Conservation (phyloP, 2,113 vertebrate genomes). For the Ia io region DNA sequence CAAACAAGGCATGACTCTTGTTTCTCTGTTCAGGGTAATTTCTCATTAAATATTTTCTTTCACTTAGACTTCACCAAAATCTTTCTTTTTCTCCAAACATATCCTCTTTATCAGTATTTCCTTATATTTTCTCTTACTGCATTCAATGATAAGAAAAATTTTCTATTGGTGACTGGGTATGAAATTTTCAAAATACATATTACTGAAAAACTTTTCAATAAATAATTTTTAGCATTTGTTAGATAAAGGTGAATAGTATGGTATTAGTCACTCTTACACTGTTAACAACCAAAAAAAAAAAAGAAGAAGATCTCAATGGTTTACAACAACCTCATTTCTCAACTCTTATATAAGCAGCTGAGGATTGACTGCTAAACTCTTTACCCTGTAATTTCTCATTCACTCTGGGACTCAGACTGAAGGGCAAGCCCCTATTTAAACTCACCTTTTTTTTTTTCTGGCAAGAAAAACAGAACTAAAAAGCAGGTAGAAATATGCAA, state of each 20-base stretch:
- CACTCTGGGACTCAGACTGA: neutral
- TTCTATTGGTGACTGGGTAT: neutral
- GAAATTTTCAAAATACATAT: neutral
- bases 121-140: neutral
- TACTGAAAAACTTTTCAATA: neutral
- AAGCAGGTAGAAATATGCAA: neutral
- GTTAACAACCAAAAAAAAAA: neutral
- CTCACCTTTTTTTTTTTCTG: neutral
- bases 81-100: neutral
- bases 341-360: neutral
- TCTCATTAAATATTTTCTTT: neutral
- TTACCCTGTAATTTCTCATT: neutral
- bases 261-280: neutral
- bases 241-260: neutral
- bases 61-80: neutral
- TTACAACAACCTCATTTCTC: neutral
- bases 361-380: neutral
- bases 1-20: fast-evolving
- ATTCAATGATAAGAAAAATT: neutral
- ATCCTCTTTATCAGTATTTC: neutral
- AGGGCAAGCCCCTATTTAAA: neutral
- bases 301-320: neutral
- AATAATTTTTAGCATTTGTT: neutral
- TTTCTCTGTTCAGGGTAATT: neutral
- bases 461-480: neutral